Conservation (phyloP, 2,797 vertebrate species). For the Crenuchus spilurus region DNA sequence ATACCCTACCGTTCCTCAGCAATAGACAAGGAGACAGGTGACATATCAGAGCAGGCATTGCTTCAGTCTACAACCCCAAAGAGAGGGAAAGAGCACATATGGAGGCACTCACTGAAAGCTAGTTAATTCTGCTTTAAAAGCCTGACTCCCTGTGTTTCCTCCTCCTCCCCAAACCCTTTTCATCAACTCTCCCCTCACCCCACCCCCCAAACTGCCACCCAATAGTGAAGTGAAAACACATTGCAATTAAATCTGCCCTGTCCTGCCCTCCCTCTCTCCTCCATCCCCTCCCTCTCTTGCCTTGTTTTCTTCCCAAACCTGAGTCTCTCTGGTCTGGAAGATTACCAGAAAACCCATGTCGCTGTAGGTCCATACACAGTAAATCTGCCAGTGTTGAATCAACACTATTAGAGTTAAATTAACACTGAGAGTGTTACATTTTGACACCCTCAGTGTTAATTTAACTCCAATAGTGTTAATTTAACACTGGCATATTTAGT, state of each 20-base stretch:
- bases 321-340: slow-evolving; percentile 23
- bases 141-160: slow-evolving; percentile 30
- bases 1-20: neutral
- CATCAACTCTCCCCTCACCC: slow-evolving; percentile 45
- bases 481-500: too few relatives aligned
- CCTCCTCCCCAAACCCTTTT: slow-evolving; percentile 46
- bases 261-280: slow-evolving; percentile 52
- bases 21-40: slow-evolving; percentile 3
- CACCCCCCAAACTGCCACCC: slow-evolving; percentile 55
- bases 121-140: slow-evolving; percentile 44
- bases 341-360: neutral
- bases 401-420: too few relatives aligned
- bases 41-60: neutral
- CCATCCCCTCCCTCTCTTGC: slow-evolving; percentile 30
- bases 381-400: too few relatives aligned
- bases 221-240: slow-evolving; percentile 61
- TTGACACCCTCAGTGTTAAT: too few relatives aligned
- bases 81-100: slow-evolving; percentile 42
- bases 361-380: neutral
- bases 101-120: slow-evolving; percentile 49
- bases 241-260: slow-evolving; percentile 64
- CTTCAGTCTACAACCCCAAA: neutral
- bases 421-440: too few relatives aligned
- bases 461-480: too few relatives aligned
- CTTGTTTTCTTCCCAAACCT: slow-evolving; percentile 15